phyloP scores from a whole-genome alignment of 2,888 invertebrate species.

The Cryptops parisi region DNA sequence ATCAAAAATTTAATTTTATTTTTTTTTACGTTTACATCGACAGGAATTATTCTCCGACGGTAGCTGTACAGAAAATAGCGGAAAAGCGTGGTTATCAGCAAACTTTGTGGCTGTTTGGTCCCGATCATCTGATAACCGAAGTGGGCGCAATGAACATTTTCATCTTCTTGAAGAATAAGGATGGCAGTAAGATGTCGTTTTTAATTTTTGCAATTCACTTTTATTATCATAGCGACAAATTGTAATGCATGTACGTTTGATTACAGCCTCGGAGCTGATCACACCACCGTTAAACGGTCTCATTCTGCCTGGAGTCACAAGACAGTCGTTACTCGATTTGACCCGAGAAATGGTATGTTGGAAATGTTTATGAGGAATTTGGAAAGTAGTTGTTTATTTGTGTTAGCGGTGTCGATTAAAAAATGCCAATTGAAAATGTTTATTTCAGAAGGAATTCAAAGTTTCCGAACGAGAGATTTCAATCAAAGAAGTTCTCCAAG shows the following conservation, averaged over 20 bases:
- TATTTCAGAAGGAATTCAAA: slow-evolving; percentile 48
- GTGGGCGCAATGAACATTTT: slow-evolving; percentile 99
- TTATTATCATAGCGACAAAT: no score
- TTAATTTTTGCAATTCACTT: background rate
- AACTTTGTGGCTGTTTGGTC: slow-evolving; percentile 90
- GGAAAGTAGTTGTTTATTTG: background rate
- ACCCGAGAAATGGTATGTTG: slow-evolving; percentile 56
- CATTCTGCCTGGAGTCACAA: slow-evolving; percentile 87
- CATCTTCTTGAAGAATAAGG: slow-evolving; percentile 66
- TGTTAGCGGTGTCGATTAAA: slow-evolving; percentile 1
- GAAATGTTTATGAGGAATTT: no score
- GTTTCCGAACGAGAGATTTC: slow-evolving; percentile 65
- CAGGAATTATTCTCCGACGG: slow-evolving; percentile 42
- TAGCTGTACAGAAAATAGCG: slow-evolving; percentile 43
- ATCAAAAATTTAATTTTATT: slow-evolving; percentile 2
- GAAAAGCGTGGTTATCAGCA: slow-evolving; percentile 78
- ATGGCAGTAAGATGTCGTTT: slow-evolving; percentile 55
- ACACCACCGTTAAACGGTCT: slow-evolving; percentile 89
- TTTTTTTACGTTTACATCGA: slow-evolving; percentile 6
- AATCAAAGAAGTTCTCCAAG: slow-evolving; percentile 62
- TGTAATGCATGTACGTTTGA: background rate
- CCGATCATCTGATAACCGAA: slow-evolving; percentile 85
- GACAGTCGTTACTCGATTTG: slow-evolving; percentile 71
- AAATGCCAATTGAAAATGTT: background rate
- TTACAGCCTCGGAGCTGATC: slow-evolving; percentile 68